Conservation (phyloP, 2,113 vertebrate species). For the Archocentrus centrarchus region DNA sequence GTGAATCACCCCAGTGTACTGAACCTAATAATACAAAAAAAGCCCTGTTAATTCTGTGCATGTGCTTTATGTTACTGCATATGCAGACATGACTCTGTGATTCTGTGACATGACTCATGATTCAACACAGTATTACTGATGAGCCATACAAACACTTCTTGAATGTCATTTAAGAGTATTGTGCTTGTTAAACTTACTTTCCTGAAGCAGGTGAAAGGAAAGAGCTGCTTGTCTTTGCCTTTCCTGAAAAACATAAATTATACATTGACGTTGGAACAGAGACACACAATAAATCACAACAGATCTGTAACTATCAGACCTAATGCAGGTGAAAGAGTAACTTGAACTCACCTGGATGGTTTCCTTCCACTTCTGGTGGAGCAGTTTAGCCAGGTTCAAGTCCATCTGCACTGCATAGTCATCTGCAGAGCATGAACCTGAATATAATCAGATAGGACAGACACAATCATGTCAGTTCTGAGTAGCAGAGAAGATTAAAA, state of each 20-base stretch:
- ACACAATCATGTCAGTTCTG: background rate
- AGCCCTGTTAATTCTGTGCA: background rate
- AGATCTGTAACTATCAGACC: background rate
- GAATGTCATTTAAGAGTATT: background rate
- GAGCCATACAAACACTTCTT: background rate
- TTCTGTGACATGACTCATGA: background rate
- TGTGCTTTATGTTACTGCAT: background rate
- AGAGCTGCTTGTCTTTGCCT: slow-evolving; percentile 87
- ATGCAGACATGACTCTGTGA: background rate
- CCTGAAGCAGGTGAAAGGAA: slow-evolving; percentile 81
- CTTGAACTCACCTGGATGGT: slow-evolving; percentile 88
- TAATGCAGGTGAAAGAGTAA: background rate
- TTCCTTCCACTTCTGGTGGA: slow-evolving; percentile 98
- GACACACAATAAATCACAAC: background rate
- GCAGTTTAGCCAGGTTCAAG: slow-evolving; percentile 90
- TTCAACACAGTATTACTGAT: background rate
- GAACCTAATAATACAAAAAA: slow-evolving; percentile 57
- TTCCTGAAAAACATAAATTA: slow-evolving; percentile 81
- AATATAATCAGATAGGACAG: slow-evolving; percentile 9
- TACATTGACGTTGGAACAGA: background rate
- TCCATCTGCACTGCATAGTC: slow-evolving; percentile 95
- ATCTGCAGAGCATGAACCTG: slow-evolving; percentile 87
- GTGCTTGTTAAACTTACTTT: slow-evolving; percentile 79
- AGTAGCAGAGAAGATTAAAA: background rate
- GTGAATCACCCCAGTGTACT: slow-evolving; percentile 55